Base-by-base conservation (phyloP, 2,888 invertebrate species). In the Dynastes hyllus region DNA sequence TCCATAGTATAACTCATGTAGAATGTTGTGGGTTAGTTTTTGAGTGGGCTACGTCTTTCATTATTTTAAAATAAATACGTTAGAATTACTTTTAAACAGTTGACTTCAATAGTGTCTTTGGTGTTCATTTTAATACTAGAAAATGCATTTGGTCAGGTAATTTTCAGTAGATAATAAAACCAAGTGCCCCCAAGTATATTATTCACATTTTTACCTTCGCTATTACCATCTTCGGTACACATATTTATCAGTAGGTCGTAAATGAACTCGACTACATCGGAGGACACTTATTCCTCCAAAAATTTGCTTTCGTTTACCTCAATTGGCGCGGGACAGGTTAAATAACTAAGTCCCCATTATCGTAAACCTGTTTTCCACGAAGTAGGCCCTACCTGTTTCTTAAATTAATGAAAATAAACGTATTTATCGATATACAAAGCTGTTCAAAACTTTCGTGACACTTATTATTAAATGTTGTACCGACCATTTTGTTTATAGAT, bases 301-400 rank as follows among this genome's bases (percentile, higher is more conserved):
- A 55, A n/a, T 55, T 55, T 22, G 6, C 55, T 16, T 55, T 55
- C 55, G 13, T 55, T 55, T 55, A 55, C 55, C 55, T 55, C 55
- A 45, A 45, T 55, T n/a, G 55, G n/a, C 11, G 45, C 11, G 45
- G n/a, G 53, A 11, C 27, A 61, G 27, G 61, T 61, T 61, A 8
- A 29, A 16, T 16, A 61, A 61, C 27, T 29, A 29, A 27, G 5
- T 61, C 61, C 27, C 22, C 16, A 61, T 27, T 61, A 29, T 27
- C 11, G 11, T 61, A 61, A 61, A 61, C 61, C 61, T 16, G 61
- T 61, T 61, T 61, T 11, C 11, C 5, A 27, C 27, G 11, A 63
- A 32, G 63, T 63, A n/a, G 27, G 4, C 32, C 29, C 29, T 63
- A 63, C 61, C 61, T 61, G 61, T 61, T 61, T 32, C 63, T 63